Percentiles rank a stretch among this genome's conserved stretches.
Conservation (phyloP, 2,797 vertebrate species). For the Poecilia wingei region DNA sequence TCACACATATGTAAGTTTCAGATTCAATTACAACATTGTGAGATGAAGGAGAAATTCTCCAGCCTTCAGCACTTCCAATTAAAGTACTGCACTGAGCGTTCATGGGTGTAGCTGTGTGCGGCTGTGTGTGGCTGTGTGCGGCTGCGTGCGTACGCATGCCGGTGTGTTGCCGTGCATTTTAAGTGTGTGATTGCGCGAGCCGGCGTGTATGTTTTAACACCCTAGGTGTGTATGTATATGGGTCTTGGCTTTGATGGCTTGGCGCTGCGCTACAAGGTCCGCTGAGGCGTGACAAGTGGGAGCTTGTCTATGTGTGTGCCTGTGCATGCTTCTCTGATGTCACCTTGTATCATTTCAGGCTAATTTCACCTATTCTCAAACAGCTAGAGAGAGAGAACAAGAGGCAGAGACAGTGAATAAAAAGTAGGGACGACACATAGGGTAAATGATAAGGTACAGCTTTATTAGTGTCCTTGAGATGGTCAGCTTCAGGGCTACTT, state of each 20-base stretch:
- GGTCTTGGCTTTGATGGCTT: conserved; percentile 73
- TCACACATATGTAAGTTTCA: conserved; percentile 55
- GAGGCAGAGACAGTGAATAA: conserved; percentile 47
- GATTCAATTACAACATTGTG: conserved; percentile 82
- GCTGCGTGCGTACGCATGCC: background rate
- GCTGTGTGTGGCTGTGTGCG: conserved; percentile 3
- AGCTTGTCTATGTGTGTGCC: conserved; percentile 35
- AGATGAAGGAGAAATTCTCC: conserved; percentile 82
- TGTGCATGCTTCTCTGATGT: conserved; percentile 70
- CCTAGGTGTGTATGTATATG: conserved; percentile 69
- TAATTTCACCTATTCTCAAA: conserved; percentile 78
- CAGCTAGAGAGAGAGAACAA: conserved; percentile 51
- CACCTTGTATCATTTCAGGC: conserved; percentile 81
- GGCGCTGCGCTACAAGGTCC: conserved; percentile 63
- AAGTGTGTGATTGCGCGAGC: conserved; percentile 41
- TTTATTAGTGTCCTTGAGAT: conserved; percentile 70
- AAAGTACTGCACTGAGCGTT: conserved; percentile 62
- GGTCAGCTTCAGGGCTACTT: conserved; percentile 12
- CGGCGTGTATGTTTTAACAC: conserved; percentile 70
- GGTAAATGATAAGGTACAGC: conserved; percentile 69
- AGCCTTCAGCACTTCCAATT: conserved; percentile 83
- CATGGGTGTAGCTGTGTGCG: conserved; percentile 22
- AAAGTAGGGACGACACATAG: conserved; percentile 50
- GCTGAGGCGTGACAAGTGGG: conserved; percentile 66
- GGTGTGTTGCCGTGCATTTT: conserved; percentile 41